Conservation (phyloP, 2,113 vertebrate species). For the Nettapus auritus region DNA sequence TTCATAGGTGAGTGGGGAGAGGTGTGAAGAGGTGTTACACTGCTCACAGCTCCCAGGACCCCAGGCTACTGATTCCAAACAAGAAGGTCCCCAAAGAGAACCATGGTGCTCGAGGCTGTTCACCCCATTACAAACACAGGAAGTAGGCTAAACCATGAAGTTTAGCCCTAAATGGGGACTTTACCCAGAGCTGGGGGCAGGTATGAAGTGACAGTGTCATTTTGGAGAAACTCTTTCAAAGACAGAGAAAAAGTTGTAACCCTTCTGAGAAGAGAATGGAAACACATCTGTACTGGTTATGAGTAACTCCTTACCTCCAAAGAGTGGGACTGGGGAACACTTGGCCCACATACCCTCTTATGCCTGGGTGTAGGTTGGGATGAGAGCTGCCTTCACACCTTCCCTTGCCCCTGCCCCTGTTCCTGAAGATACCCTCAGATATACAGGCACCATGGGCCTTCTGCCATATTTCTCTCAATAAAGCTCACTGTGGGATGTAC, state of each 20-base stretch:
- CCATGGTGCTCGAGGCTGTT: background rate
- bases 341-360: background rate
- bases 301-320: background rate
- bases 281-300: background rate
- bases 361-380: fast-evolving
- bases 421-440: background rate
- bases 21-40: background rate
- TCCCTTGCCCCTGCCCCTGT: background rate
- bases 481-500: background rate
- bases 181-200: background rate
- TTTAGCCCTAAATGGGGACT: background rate
- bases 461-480: background rate
- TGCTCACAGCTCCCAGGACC: background rate
- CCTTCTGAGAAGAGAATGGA: background rate
- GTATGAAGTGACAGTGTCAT: background rate
- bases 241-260: background rate
- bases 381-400: background rate
- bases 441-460: fast-evolving
- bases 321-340: background rate
- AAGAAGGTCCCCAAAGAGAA: background rate
- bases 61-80: background rate
- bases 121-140: background rate
- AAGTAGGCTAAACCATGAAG: background rate
- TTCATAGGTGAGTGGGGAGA: background rate
- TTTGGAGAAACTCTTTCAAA: background rate